phyloP scores from a whole-genome alignment of 30 jellyfish, hydroid and myxozoan genomes.

The Hydractinia echinata region DNA sequence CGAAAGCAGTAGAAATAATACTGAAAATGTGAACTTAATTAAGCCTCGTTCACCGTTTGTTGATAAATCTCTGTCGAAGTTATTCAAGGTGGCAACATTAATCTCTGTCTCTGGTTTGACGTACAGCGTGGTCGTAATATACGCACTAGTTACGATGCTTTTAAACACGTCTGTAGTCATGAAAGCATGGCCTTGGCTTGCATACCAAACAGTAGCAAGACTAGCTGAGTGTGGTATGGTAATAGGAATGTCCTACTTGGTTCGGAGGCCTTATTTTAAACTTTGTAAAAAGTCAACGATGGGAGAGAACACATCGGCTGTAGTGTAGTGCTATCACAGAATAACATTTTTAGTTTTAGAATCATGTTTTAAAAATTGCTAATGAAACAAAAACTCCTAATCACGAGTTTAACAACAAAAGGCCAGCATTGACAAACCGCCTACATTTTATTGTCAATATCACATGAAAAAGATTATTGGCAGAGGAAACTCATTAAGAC shows the following conservation, averaged over 20 bases:
- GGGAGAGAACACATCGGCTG: too few relatives aligned
- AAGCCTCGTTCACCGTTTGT: constrained; percentile 12
- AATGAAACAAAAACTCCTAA: too few relatives aligned
- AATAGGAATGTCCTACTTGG: constrained; percentile 3
- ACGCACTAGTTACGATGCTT: not conserved
- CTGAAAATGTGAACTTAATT: not conserved
- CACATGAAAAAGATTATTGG: too few relatives aligned
- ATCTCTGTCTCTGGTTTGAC: not conserved
- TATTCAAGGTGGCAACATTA: not conserved
- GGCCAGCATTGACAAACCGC: too few relatives aligned
- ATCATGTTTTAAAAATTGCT: too few relatives aligned
- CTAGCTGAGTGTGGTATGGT: constrained; percentile 9
- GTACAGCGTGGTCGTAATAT: not conserved
- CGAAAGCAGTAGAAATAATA: not conserved
- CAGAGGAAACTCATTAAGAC: too few relatives aligned
- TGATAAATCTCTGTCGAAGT: not conserved
- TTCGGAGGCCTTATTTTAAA: not conserved
- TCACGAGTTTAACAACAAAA: too few relatives aligned
- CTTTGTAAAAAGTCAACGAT: too few relatives aligned
- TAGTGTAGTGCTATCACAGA: too few relatives aligned
- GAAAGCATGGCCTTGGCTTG: constrained; percentile 17
- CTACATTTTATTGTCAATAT: too few relatives aligned
- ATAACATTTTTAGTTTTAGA: too few relatives aligned
- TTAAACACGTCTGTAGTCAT: not conserved
- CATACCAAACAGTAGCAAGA: constrained; percentile 10